Evolutionary conservation across 2,113 vertebrate genomes (phyloP).

Genomic region (Crotalus viridis): DNA sequence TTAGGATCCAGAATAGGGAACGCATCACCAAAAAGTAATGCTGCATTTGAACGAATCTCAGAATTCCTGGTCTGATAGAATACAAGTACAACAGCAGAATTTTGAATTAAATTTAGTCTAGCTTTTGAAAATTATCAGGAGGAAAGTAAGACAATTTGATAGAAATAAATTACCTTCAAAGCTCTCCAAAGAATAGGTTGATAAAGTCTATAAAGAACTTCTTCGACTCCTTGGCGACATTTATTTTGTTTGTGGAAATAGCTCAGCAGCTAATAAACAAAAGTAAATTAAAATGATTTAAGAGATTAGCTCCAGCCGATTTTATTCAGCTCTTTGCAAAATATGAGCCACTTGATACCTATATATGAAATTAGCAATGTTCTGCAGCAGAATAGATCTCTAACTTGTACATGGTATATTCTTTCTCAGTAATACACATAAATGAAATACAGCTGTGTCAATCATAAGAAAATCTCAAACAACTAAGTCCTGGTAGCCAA

Average conservation of each 20-base stretch:
- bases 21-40: slow-evolving; percentile 87
- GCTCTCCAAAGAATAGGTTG: slow-evolving; percentile 92
- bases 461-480: not conserved
- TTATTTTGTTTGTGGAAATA: slow-evolving; percentile 88
- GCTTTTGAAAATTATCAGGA: not conserved
- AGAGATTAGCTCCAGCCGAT: not conserved
- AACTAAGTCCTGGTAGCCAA: not conserved
- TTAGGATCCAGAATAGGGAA: slow-evolving; percentile 87
- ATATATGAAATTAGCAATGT: not conserved
- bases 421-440: not conserved
- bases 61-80: slow-evolving; percentile 81
- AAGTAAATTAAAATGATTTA: not conserved
- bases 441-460: not conserved
- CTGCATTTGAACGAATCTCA: slow-evolving; percentile 90
- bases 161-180: slow-evolving; percentile 76
- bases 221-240: slow-evolving; percentile 80
- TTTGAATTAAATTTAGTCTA: not conserved
- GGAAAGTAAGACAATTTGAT: not conserved
- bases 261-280: slow-evolving; percentile 76
- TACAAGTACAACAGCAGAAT: not conserved
- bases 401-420: not conserved
- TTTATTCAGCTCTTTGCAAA: not conserved
- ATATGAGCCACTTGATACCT: not conserved
- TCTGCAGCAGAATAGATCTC: not conserved
- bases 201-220: slow-evolving; percentile 88